Percentiles rank a stretch among this genome's conserved stretches.
Conservation (phyloP, 2,113 vertebrate genomes). For the Taxidea taxus region DNA sequence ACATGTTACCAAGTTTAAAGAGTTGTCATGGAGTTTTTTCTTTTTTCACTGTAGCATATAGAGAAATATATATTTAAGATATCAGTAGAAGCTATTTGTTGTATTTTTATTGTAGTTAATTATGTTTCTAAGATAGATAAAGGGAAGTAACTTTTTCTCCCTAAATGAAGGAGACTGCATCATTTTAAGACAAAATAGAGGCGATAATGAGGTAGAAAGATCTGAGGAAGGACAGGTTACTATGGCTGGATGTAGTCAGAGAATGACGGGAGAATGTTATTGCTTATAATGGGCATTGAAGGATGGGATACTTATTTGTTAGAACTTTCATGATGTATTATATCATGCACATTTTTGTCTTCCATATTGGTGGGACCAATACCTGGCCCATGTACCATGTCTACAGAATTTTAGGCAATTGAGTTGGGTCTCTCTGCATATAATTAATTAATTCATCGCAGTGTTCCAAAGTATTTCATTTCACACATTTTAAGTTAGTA, state of each 20-base stretch:
- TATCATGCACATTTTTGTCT: background rate
- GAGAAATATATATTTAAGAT: slow-evolving; percentile 6
- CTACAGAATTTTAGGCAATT: background rate
- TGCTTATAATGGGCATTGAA: background rate
- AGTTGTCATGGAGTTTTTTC: background rate
- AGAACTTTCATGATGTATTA: background rate
- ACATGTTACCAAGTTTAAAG: background rate
- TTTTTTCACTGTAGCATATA: background rate
- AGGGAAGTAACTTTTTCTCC: background rate
- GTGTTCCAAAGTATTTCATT: background rate
- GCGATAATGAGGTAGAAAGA: background rate
- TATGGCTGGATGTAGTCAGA: background rate
- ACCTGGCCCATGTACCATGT: background rate
- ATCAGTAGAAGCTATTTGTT: background rate
- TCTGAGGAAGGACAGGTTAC: background rate
- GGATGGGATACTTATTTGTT: background rate
- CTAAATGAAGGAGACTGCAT: background rate
- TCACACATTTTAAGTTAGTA: background rate
- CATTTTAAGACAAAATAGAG: slow-evolving; percentile 4
- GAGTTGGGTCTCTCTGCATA: background rate
- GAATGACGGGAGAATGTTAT: background rate
- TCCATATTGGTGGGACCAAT: background rate
- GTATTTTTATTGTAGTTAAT: background rate
- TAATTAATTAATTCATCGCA: slow-evolving; percentile 17
- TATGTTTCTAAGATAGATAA: background rate